Conservation (phyloP, 2,888 invertebrate species). For the Xanthia icteritia region DNA sequence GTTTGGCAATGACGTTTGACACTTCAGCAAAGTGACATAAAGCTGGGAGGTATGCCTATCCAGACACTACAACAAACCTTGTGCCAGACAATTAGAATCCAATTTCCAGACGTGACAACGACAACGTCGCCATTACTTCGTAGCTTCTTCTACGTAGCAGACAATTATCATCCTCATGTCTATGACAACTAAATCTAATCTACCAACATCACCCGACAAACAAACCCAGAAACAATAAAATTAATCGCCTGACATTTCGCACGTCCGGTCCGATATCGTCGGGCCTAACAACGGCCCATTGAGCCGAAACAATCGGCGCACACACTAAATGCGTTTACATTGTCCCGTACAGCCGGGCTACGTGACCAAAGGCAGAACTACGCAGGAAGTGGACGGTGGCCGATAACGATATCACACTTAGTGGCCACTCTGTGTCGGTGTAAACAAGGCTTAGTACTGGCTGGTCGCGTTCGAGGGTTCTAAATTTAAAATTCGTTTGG, state of each 20-base stretch:
- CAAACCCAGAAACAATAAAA: conserved; percentile 71
- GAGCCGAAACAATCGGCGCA: conserved; percentile 67
- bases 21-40: background rate
- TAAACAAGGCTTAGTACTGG: conserved; percentile 60
- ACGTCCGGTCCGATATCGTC: conserved; percentile 75
- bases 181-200: conserved; percentile 52
- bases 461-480: conserved; percentile 32
- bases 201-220: conserved; percentile 45
- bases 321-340: conserved; percentile 70
- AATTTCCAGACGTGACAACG: background rate
- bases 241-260: conserved; percentile 66
- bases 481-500: conserved; percentile 52
- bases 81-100: background rate
- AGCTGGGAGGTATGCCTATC: background rate
- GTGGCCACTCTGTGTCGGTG: conserved; percentile 63
- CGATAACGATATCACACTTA: conserved; percentile 77
- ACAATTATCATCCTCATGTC: conserved; percentile 10
- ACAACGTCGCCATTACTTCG: background rate
- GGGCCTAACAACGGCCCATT: conserved; percentile 69
- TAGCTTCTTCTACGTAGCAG: conserved; percentile 19
- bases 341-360: conserved; percentile 72
- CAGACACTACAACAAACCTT: background rate
- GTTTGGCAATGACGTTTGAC: background rate
- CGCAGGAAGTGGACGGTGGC: conserved; percentile 73
- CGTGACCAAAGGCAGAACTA: conserved; percentile 74